Evolutionary conservation across 2,888 invertebrate genomes (phyloP).

Genomic region (Synergus japonicus): DNA sequence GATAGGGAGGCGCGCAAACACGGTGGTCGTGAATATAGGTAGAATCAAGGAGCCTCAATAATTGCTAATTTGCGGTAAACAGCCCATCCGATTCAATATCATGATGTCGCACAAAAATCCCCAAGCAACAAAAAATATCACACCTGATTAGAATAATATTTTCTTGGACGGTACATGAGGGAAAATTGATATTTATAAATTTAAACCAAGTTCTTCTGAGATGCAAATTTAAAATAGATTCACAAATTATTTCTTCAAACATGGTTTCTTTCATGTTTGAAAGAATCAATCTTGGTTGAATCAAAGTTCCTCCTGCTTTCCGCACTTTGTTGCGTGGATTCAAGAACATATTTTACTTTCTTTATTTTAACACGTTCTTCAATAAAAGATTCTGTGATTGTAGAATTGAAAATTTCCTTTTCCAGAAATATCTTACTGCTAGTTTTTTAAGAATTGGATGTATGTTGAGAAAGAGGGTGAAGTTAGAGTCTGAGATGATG

Average conservation of each 20-base stretch:
- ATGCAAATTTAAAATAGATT: background rate
- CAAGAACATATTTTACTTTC: background rate
- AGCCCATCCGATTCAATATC: background rate
- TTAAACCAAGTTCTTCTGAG: background rate
- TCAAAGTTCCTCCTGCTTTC: background rate
- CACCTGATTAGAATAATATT: background rate
- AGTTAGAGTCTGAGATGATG: background rate
- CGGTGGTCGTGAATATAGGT: conserved; percentile 40
- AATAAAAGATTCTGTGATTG: background rate
- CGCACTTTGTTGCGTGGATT: background rate
- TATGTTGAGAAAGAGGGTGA: background rate
- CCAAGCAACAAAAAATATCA: background rate
- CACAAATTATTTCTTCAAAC: background rate
- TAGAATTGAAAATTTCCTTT: background rate
- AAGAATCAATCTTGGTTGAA: background rate
- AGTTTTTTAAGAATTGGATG: conserved; percentile 15
- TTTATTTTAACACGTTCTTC: background rate
- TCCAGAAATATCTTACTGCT: background rate
- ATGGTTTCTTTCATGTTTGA: background rate
- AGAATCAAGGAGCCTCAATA: conserved; percentile 1
- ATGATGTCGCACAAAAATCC: background rate
- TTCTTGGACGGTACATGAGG: background rate
- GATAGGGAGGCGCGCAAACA: conserved; percentile 26
- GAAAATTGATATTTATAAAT: too few species aligned
- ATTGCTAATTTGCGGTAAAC: conserved; percentile 16